Evolutionary conservation across 2,797 vertebrate species (phyloP), one percentile per base, ranked within the genome.

Genomic region (Amniataba percoides): DNA sequence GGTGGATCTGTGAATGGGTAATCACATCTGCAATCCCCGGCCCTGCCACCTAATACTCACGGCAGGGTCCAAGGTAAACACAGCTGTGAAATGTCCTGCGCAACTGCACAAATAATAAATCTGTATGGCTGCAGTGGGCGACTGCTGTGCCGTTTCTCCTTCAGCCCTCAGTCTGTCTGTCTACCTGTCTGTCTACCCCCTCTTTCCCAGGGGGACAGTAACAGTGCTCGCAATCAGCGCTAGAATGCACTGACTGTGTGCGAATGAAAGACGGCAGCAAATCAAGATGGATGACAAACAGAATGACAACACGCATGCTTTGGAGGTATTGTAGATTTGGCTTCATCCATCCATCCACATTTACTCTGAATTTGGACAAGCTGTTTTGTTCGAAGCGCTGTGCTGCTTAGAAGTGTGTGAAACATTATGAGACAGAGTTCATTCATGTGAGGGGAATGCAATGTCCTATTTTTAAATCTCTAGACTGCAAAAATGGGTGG

Each of bases 21-120:
- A 95, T 93, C 91, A 90, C 92, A 94, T 95, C 90, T 93, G 90
- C 81, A 90, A 77, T 90, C 93, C 84, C 84, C 77, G 77, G 78
- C 91, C 82, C 88, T 92, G 92, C 91, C 93, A 95, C 95, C 94
- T 93, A 95, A 96, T 95, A 95, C 91, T 91, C 88, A 89, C 80
- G 74, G 88, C 92, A 78, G 74, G 82, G 93, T 93, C 94, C 94
- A 95, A 94, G 90, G 90, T 95, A 96, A 97, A 97, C 95, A 96
- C 95, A 96, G 95, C 96, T 97, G 96, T 89, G 93, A 92, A 93
- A 94, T 86, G 87, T 94, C 91, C 93, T 93, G 81, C 89, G 73
- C 74, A 89, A 94, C 86, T 94, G 86, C 77, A 92, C 90, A 93
- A 94, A 92, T 89, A 94, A 94, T 88, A 92, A 92, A 94, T 94